Conservation (phyloP, 2,113 vertebrate genomes). For the Nothobranchius kuhntae region DNA sequence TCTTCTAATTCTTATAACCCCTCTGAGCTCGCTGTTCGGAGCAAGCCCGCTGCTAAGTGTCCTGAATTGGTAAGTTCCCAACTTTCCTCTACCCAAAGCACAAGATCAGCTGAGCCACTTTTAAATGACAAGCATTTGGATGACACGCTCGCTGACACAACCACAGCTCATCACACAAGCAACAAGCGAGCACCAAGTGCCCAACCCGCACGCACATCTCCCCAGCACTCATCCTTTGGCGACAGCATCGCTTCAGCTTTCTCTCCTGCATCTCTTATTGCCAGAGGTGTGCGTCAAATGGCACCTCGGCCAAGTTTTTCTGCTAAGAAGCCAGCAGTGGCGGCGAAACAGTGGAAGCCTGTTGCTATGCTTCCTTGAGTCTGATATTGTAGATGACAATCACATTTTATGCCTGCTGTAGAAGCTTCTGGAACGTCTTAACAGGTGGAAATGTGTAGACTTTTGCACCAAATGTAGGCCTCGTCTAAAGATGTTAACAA, state of each 20-base stretch:
- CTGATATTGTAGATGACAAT: constrained; percentile 21
- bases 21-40: constrained; percentile 58
- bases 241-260: constrained; percentile 64
- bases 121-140: constrained; percentile 64
- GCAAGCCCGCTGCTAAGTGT: constrained; percentile 74
- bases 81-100: constrained; percentile 55
- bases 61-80: constrained; percentile 75
- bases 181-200: constrained; percentile 63
- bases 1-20: constrained; percentile 43
- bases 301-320: constrained; percentile 94
- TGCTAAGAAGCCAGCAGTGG: constrained; percentile 88
- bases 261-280: constrained; percentile 83
- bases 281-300: constrained; percentile 79
- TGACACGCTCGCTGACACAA: constrained; percentile 63
- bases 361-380: constrained; percentile 82
- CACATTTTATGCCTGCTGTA: constrained; percentile 20
- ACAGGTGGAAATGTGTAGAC: constrained; percentile 16
- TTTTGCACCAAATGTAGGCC: constrained; percentile 38
- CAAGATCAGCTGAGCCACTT: constrained; percentile 57
- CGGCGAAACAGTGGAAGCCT: constrained; percentile 91
- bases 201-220: constrained; percentile 40
- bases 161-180: constrained; percentile 53
- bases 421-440: constrained; percentile 27
- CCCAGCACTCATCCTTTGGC: constrained; percentile 43
- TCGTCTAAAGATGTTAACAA: constrained; percentile 14